phyloP scores from a whole-genome alignment of 1,140 invertebrate species.

The Rhizoglyphus robini region DNA sequence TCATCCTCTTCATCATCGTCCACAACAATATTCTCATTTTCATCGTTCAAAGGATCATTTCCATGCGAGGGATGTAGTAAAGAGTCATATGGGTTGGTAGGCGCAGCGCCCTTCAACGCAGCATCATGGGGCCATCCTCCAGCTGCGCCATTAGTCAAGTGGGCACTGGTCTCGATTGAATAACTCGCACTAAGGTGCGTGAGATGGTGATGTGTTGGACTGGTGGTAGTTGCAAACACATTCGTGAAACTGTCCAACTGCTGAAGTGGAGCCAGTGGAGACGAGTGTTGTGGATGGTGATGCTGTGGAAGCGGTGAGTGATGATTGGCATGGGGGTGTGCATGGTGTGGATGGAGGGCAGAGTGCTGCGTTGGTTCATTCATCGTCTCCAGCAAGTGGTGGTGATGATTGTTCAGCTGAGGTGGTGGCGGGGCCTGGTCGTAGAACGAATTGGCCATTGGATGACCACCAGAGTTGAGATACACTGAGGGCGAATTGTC shows the following conservation, averaged over 20 bases:
- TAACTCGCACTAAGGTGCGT: neutral
- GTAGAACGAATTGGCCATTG: neutral
- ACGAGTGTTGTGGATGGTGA: neutral
- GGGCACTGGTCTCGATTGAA: neutral
- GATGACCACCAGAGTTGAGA: no score
- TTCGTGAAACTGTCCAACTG: conserved; percentile 22
- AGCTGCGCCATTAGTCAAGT: no score
- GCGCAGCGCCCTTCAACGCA: neutral
- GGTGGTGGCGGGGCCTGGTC: neutral
- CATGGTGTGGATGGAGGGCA: no score
- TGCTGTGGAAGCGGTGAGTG: neutral
- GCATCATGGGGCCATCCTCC: no score
- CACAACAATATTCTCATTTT: neutral
- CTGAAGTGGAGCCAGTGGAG: conserved; percentile 9
- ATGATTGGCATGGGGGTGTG: neutral
- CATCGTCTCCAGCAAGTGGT: neutral
- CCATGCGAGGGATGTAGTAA: neutral
- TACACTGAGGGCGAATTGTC: neutral
- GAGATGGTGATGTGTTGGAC: neutral
- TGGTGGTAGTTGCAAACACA: conserved; percentile 13
- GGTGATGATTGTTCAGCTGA: neutral
- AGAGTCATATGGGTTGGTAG: no score
- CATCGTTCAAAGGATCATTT: neutral
- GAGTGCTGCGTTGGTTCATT: no score
- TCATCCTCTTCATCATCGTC: neutral